These are phyloP conservation scores for Callitettix versicolor DNA, from an alignment of 1,140 invertebrate species.

Conservation along the genomic window DNA sequence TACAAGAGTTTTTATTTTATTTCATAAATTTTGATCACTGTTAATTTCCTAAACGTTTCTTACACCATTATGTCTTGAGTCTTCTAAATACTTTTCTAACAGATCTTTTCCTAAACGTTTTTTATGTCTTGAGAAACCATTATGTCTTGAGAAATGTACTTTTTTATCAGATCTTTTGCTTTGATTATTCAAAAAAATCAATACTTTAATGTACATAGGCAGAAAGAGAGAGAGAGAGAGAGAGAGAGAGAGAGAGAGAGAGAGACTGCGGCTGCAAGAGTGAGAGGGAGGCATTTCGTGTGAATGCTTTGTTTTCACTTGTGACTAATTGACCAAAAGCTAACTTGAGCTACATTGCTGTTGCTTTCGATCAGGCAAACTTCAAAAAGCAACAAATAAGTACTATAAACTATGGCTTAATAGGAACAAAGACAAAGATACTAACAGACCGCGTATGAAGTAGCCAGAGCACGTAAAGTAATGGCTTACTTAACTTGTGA, in stretches of 20 bases:
- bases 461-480: no score
- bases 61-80: no score
- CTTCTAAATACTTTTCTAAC: no score
- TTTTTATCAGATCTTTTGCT: slow-evolving; percentile 10
- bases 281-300: neutral
- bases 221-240: slow-evolving; percentile 28
- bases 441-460: neutral
- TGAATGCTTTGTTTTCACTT: neutral
- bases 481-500: neutral
- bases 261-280: neutral
- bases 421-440: neutral
- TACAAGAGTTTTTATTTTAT: no score
- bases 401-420: neutral
- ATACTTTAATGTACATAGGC: slow-evolving; percentile 25
- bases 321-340: neutral
- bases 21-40: no score
- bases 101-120: neutral
- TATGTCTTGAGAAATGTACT: neutral
- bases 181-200: slow-evolving; percentile 20
- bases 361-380: slow-evolving; percentile 2
- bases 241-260: slow-evolving; percentile 7
- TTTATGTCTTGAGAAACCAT: neutral
- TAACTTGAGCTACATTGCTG: neutral
- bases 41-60: no score
- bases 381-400: neutral